These are phyloP conservation scores for Crotalus horridus DNA, from an alignment of 2,113 vertebrate genomes.

Conservation along the genomic window DNA sequence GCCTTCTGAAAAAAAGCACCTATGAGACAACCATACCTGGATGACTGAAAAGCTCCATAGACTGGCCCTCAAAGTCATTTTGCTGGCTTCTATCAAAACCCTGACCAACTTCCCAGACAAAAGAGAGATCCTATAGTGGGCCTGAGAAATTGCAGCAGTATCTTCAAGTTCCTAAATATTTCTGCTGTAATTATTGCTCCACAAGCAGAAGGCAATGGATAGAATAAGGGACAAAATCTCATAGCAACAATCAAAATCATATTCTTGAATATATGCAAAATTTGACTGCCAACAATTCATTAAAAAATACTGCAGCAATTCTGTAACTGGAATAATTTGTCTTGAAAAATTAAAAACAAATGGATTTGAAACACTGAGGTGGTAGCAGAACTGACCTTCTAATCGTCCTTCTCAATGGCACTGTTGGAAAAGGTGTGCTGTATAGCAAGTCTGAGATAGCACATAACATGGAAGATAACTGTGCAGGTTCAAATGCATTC, in stretches of 20 bases:
- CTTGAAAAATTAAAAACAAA: neutral
- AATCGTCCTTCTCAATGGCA: neutral
- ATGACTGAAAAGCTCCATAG: too few relatives aligned
- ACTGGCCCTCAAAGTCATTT: neutral
- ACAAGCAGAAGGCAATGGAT: neutral
- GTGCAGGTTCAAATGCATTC: neutral
- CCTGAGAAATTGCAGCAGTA: neutral
- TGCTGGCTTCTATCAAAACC: neutral
- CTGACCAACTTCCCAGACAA: neutral
- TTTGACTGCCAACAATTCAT: neutral
- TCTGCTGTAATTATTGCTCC: neutral
- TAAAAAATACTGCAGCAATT: neutral
- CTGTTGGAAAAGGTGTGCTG: neutral
- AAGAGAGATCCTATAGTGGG: neutral
- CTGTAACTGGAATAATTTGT: neutral
- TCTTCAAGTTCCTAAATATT: neutral
- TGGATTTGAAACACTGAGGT: neutral
- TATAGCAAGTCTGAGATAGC: too few relatives aligned
- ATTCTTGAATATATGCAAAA: neutral
- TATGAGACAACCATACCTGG: too few relatives aligned
- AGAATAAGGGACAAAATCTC: neutral
- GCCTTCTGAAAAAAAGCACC: too few relatives aligned
- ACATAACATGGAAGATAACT: neutral
- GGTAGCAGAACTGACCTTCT: neutral
- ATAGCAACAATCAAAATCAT: neutral